Base-by-base conservation (phyloP, 2,113 vertebrate genomes). In the Varanus salvator region DNA sequence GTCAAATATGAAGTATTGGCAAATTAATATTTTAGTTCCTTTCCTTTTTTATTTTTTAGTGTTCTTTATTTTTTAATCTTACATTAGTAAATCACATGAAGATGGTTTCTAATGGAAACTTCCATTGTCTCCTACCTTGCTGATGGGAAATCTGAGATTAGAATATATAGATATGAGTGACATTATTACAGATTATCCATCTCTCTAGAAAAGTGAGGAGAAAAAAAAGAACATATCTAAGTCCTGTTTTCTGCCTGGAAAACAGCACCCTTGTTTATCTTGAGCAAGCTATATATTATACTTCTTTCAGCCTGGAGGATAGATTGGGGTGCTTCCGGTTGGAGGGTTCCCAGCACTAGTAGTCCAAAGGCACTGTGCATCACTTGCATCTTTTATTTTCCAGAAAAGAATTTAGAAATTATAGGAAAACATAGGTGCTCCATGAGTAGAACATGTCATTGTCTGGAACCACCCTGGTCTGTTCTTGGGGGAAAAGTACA, bases 1-100 rank as follows among this genome's bases (percentile, higher is more conserved):
- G 50, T 88, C 92, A 54, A 91, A 52, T 27, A 54, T 81, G 80
- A 82, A 86, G 90, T 87, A 12, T 84, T 57, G 54, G 54, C 80
- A 91, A 48, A 19, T 34, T 21, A 80, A 50, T 75, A 5, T 57
- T 91, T 89, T 44, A 2, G 38, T 44, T 44, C 38, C 38, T 44
- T 44, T 44, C 38, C 38, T 44, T 44, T 44, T 44, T 44, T 44
- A 44, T 44, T 44, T 44, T 44, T 44, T 44, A 44, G 38, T 44
- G 38, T 44, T 44, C 38, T 44, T 44, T 44, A 44, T 44, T 3
- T 85, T 72, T 1, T 86, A 91, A 29, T 89, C 60, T 84, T 88
- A 25, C 25, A 83, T 93, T 85, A 21, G 0, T 0, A 93, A 91
- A 23, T 3, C 92, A 91, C 75, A 48, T 87, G 14, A 50, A 25